Conservation (phyloP, 2,888 invertebrate species). For the Thumatha senex region DNA sequence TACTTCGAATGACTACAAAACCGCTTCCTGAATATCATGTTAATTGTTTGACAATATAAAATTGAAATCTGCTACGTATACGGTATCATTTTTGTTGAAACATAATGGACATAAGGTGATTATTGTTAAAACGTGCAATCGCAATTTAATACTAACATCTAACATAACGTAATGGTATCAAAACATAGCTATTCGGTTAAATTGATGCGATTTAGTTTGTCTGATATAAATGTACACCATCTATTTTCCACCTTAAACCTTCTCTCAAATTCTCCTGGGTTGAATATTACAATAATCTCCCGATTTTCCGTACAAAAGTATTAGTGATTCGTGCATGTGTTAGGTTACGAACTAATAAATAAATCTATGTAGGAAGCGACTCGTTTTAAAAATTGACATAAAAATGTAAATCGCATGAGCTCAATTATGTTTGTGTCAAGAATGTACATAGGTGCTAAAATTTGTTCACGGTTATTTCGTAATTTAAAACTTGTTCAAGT, state of each 20-base stretch:
- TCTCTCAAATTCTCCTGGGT: too few relatives aligned
- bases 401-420: slow-evolving; percentile 31
- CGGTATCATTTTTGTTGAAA: slow-evolving; percentile 50
- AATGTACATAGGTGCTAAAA: slow-evolving; percentile 55
- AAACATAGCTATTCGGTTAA: not conserved
- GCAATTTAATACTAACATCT: slow-evolving; percentile 12
- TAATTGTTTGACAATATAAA: slow-evolving; percentile 64
- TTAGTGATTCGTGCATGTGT: too few relatives aligned
- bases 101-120: slow-evolving; percentile 57
- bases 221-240: too few relatives aligned
- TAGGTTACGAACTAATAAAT: too few relatives aligned
- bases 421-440: slow-evolving; percentile 51
- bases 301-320: too few relatives aligned
- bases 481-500: slow-evolving; percentile 54
- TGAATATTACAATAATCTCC: too few relatives aligned
- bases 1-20: slow-evolving; percentile 52
- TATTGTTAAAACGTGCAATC: slow-evolving; percentile 29
- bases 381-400: too few relatives aligned
- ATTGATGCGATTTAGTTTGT: not conserved
- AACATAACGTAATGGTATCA: not conserved
- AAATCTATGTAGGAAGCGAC: too few relatives aligned
- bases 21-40: slow-evolving; percentile 68
- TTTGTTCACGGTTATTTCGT: slow-evolving; percentile 63
- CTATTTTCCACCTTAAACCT: too few relatives aligned
- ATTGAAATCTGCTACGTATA: slow-evolving; percentile 48